Conservation (phyloP, 2,888 invertebrate genomes). For the Clostera curtula region DNA sequence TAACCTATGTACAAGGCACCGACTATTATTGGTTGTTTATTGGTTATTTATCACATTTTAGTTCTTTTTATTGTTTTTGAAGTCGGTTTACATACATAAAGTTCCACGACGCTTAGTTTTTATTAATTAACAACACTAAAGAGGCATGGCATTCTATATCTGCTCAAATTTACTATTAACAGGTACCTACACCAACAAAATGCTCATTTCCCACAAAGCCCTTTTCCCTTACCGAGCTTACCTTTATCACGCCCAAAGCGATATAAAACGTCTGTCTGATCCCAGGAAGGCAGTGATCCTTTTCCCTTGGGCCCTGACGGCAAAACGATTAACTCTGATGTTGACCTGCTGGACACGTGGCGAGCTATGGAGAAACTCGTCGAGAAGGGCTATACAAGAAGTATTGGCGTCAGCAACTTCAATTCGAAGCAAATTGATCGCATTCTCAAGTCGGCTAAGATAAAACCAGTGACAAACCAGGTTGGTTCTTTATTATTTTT, state of each 20-base stretch:
- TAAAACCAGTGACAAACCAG: constrained; percentile 77
- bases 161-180: no score
- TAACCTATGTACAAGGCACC: no score
- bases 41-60: no score
- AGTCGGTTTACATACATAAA: no score
- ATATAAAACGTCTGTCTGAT: constrained; percentile 14
- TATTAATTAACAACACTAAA: no score
- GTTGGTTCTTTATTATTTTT: no score
- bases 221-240: constrained; percentile 11
- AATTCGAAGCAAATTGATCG: constrained; percentile 80
- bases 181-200: no score
- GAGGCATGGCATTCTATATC: no score
- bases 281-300: constrained; percentile 74
- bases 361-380: constrained; percentile 80
- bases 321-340: constrained; percentile 72
- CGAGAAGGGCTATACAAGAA: constrained; percentile 76
- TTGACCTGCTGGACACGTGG: constrained; percentile 81
- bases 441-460: constrained; percentile 70
- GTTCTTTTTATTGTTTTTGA: no score
- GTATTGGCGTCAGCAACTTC: constrained; percentile 84
- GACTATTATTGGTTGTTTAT: no score
- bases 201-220: no score
- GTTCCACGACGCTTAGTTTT: no score
- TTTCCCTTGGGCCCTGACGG: constrained; percentile 75
- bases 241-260: constrained; percentile 15